Evolutionary conservation across 2,888 invertebrate genomes (phyloP).

Genomic region (Platypus cylindrus): DNA sequence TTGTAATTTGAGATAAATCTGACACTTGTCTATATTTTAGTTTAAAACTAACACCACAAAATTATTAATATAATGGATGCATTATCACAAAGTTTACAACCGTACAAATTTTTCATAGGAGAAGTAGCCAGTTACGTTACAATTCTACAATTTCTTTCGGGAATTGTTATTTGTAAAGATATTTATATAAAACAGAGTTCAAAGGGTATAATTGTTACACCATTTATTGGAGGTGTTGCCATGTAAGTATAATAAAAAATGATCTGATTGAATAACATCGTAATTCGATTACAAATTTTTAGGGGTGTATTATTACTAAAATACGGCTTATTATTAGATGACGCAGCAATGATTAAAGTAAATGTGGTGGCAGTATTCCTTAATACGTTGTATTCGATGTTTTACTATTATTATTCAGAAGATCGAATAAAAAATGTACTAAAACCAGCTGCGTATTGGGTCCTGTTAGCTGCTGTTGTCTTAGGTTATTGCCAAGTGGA

Average conservation of each 20-base stretch:
- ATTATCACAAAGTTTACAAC: constrained; percentile 42
- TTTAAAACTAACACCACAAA: too few relatives aligned
- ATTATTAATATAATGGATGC: constrained; percentile 39
- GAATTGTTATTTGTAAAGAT: constrained; percentile 59
- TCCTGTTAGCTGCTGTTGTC: constrained; percentile 44
- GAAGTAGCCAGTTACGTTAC: constrained; percentile 61
- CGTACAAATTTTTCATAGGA: constrained; percentile 55
- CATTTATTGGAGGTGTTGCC: constrained; percentile 63
- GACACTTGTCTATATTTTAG: too few relatives aligned
- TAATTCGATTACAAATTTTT: too few relatives aligned
- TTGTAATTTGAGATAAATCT: too few relatives aligned
- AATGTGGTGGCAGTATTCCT: constrained; percentile 61
- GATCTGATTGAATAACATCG: too few relatives aligned
- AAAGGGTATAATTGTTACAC: constrained; percentile 50
- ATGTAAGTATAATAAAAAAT: constrained; percentile 48
- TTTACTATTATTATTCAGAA: constrained; percentile 54
- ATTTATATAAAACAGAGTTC: constrained; percentile 57
- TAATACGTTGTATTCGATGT: constrained; percentile 51
- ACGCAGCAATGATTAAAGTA: constrained; percentile 63
- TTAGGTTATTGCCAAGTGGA: constrained; percentile 55
- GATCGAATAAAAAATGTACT: constrained; percentile 40
- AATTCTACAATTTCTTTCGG: constrained; percentile 71
- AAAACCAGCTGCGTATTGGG: constrained; percentile 43
- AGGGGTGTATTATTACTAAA: constrained; percentile 66
- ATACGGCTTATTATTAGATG: constrained; percentile 60